Evolutionary conservation across 2,888 invertebrate species (phyloP).

Genomic region (Drosophila putrida): DNA sequence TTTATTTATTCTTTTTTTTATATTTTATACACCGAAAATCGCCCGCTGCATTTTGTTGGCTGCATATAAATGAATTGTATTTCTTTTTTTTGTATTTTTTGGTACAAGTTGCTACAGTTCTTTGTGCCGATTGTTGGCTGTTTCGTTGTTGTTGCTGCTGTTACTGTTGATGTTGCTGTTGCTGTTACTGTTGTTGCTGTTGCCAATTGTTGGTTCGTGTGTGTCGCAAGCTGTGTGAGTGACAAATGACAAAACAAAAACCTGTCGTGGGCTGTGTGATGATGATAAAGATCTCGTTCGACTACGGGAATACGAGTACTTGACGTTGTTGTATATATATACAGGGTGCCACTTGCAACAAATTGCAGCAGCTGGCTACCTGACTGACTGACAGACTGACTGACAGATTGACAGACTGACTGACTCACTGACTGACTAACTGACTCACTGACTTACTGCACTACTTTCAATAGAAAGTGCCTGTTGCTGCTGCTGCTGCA

Average conservation of each 20-base stretch:
- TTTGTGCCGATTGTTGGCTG: constrained; percentile 49
- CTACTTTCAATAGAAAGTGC: constrained; percentile 73
- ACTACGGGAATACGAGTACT: constrained; percentile 6
- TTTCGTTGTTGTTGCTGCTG: constrained; percentile 40
- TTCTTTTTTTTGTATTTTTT: constrained; percentile 26
- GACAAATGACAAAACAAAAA: constrained; percentile 85
- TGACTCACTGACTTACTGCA: constrained; percentile 53
- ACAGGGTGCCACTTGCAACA: constrained; percentile 77
- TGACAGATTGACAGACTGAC: constrained; percentile 6
- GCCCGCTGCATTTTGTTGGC: constrained; percentile 77
- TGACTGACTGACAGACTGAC: constrained; percentile 11
- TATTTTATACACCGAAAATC: constrained; percentile 75
- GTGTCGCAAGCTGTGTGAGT: constrained; percentile 83
- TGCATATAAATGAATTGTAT: constrained; percentile 81
- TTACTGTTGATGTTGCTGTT: constrained; percentile 29
- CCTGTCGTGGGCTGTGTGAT: constrained; percentile 84
- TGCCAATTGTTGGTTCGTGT: constrained; percentile 57
- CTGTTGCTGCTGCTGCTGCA: constrained; percentile 25
- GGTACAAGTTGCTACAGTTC: constrained; percentile 78
- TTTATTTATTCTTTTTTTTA: constrained; percentile 53
- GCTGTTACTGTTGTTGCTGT: constrained; percentile 41
- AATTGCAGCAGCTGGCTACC: constrained; percentile 68
- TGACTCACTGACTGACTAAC: constrained; percentile 1
- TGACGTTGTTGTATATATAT: constrained; percentile 36
- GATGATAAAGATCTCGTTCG: constrained; percentile 74